A percentile compares a stretch with the other conserved stretches of the same genome.
Conservation (phyloP, 2,113 vertebrate genomes). For the Lipophrys pholis region DNA sequence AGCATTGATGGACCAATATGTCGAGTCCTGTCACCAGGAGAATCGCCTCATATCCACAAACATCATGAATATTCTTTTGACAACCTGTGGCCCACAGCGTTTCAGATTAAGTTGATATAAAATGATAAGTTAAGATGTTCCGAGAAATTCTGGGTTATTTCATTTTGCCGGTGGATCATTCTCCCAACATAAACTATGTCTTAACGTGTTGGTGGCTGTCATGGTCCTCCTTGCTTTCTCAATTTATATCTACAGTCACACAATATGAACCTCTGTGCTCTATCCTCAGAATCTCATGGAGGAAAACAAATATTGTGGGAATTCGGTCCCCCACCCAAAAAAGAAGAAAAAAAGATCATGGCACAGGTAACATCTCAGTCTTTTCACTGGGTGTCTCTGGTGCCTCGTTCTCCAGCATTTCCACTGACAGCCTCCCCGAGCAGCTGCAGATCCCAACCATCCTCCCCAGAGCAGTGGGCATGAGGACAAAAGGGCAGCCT, state of each 20-base stretch:
- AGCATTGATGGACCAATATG: conserved; percentile 70
- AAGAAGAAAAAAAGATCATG: background rate
- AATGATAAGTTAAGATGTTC: conserved; percentile 38
- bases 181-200: conserved; percentile 13
- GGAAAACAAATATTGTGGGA: background rate
- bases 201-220: conserved; percentile 18
- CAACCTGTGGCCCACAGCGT: conserved; percentile 52
- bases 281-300: background rate
- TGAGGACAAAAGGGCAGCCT: conserved; percentile 56
- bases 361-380: background rate
- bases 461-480: conserved; percentile 30
- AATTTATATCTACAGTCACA: background rate
- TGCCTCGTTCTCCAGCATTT: conserved; percentile 20
- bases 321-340: background rate
- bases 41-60: conserved; percentile 58
- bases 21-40: conserved; percentile 55
- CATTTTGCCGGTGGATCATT: conserved; percentile 15
- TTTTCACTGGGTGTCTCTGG: background rate
- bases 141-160: conserved; percentile 31
- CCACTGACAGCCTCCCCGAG: conserved; percentile 12
- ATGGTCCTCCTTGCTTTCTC: background rate
- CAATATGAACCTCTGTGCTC: background rate
- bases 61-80: conserved; percentile 68
- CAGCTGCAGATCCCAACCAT: conserved; percentile 23
- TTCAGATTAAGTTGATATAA: conserved; percentile 37